Base-by-base conservation (phyloP, 23 tunicate genomes). In the Oikopleura albicans region DNA sequence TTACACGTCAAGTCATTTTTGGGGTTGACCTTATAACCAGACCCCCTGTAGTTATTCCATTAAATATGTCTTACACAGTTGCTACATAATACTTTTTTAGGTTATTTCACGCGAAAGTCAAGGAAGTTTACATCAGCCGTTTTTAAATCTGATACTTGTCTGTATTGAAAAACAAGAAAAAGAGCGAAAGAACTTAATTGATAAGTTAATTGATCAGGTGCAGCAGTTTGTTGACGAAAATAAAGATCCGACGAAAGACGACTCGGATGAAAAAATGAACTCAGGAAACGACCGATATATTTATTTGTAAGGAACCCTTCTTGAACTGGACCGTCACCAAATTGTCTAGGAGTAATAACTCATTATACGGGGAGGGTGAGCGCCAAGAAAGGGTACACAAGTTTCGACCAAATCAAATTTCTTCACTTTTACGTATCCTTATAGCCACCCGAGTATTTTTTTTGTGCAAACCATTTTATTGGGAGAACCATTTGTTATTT, bases 151-250 rank as follows among this genome's bases (percentile, higher is more conserved):
- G 2, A 71, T 71, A 16, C 35, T 71, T 34, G 79, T 71, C 4
- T 71, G 79, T 29, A 71, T 71, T 12, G 79, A 27, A 71, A 29
- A 16, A 4, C 79, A 71, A 22, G 79, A 71, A 71, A 71, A 71
- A 29, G 79, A 71, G 37, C 79, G 79, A 16, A 71, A 71, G 31
- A 71, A 29, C 31, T 71, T 71, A 37, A 71, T 71, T 29, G 79
- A 71, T 29, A 71, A 71, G 31, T 29, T 71, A 12, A 71, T 71
- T 37, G 79, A 71, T 4, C 79, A 71, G 31, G 35, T 71, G 33
- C 79, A 71, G 35, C 79, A 71, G 27, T 71, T 16, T 31, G 79
- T 71, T 2, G 79, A 71, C 4, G 79, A 71, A 71, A 12, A 71
- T 29, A 71, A 12, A 29, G 34, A 29, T 71, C 34, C 27, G 4